A percentile compares a stretch with the other conserved stretches of the same genome.
Evolutionary conservation across 1,140 invertebrate species (phyloP).

Genomic region (Ceratoteleas bidentatus): DNA sequence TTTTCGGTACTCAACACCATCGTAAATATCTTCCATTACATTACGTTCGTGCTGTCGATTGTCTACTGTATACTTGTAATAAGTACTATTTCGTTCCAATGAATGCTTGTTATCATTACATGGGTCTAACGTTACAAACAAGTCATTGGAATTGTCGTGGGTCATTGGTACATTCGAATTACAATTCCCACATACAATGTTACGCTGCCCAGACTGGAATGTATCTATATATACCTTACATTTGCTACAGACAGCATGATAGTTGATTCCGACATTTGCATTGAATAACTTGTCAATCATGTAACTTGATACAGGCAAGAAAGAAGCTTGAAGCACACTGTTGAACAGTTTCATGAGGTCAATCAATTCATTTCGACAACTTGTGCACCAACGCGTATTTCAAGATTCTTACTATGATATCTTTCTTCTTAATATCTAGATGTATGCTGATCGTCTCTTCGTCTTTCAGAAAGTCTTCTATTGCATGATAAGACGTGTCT

Average conservation of each 20-base stretch:
- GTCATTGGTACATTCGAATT: not conserved
- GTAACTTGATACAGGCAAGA: slow-evolving; percentile 1
- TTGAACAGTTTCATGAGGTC: not conserved
- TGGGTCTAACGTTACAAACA: not conserved
- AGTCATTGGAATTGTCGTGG: not conserved
- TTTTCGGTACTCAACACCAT: not conserved
- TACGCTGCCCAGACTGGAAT: not conserved
- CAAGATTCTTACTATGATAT: not conserved
- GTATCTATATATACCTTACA: not conserved
- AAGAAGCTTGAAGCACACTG: not conserved
- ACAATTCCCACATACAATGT: not conserved
- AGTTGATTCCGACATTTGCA: not conserved
- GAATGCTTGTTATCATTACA: not conserved
- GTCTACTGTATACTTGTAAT: not conserved
- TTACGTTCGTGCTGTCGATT: not conserved
- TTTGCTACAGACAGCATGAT: slow-evolving; percentile 3
- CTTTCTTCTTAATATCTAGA: not conserved
- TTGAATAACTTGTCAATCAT: slow-evolving; percentile 5
- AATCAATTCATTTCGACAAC: not conserved
- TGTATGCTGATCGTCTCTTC: not conserved
- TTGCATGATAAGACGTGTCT: not conserved
- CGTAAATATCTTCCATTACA: not conserved
- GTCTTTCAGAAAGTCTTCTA: not conserved
- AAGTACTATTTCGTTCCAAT: not conserved
- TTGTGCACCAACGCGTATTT: not conserved